A percentile compares a stretch with the other conserved stretches of the same genome.
phyloP scores from a whole-genome alignment of 30 jellyfish, hydroid and myxozoan genomes.

The Chrysaora quinquecirrha region DNA sequence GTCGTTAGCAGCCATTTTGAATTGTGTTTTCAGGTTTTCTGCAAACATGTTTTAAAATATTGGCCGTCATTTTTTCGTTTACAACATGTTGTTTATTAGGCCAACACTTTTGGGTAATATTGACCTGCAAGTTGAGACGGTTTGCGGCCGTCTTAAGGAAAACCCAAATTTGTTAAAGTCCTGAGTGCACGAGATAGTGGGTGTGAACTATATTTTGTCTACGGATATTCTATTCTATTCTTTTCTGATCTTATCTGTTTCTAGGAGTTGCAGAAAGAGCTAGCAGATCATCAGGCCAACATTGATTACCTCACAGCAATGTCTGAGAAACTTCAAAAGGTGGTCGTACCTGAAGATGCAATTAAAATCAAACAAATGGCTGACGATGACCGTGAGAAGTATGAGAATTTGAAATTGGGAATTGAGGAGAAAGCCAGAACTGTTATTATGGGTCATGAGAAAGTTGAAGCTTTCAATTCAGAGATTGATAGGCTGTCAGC shows the following conservation, averaged over 20 bases:
- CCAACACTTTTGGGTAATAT: too few relatives aligned
- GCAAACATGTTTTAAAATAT: too few relatives aligned
- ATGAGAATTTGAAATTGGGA: constrained; percentile 54
- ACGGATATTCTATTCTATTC: too few relatives aligned
- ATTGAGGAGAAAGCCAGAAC: constrained; percentile 83
- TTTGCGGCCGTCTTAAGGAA: too few relatives aligned
- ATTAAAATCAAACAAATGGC: constrained; percentile 40
- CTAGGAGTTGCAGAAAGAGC: constrained; percentile 77
- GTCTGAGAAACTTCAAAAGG: constrained; percentile 71
- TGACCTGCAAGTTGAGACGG: too few relatives aligned
- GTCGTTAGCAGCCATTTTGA: too few relatives aligned
- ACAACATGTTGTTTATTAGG: too few relatives aligned
- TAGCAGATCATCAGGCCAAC: constrained; percentile 60
- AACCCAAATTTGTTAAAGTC: too few relatives aligned
- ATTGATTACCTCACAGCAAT: constrained; percentile 51
- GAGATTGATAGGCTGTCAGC: constrained; percentile 48
- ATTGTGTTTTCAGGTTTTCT: too few relatives aligned
- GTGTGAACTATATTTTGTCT: too few relatives aligned
- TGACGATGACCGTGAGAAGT: constrained; percentile 61
- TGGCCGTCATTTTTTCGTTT: too few relatives aligned
- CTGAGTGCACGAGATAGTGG: too few relatives aligned
- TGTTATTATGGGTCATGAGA: constrained; percentile 87
- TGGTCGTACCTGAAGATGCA: constrained; percentile 48
- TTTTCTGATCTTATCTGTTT: background rate
- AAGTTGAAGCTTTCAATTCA: constrained; percentile 74